Evolutionary conservation across 2,113 vertebrate genomes (phyloP).

Genomic region (Chinchilla lanigera): DNA sequence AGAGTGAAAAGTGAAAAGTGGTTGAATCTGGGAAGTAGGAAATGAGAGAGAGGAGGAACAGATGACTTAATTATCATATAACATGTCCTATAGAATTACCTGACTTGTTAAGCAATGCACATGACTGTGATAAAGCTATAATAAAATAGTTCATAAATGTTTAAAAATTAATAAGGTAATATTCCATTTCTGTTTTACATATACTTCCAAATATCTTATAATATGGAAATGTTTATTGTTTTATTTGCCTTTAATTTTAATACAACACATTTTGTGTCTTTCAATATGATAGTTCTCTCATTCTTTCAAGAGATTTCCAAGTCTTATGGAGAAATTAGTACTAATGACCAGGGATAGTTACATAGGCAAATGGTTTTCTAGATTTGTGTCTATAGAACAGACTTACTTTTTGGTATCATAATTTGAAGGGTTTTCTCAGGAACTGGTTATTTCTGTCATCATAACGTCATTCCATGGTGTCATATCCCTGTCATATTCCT

Average conservation of each 20-base stretch:
- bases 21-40: neutral
- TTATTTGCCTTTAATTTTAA: neutral
- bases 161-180: neutral
- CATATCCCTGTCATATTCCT: neutral
- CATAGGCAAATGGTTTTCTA: neutral
- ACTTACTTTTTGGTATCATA: neutral
- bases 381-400: neutral
- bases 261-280: neutral
- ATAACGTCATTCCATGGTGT: neutral
- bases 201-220: neutral
- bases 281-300: neutral
- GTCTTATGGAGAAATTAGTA: neutral
- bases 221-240: neutral
- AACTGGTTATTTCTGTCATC: neutral
- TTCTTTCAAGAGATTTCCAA: neutral
- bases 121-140: neutral
- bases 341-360: neutral
- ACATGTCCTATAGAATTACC: neutral
- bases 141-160: neutral
- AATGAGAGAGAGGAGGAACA: neutral
- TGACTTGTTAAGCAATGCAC: neutral
- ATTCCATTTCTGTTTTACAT: neutral
- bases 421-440: neutral
- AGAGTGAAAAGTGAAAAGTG: conserved; percentile 27
- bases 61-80: neutral